These are phyloP conservation scores for Patagioenas fasciata DNA, from an alignment of 2,113 vertebrate species.

Conservation along the genomic window DNA sequence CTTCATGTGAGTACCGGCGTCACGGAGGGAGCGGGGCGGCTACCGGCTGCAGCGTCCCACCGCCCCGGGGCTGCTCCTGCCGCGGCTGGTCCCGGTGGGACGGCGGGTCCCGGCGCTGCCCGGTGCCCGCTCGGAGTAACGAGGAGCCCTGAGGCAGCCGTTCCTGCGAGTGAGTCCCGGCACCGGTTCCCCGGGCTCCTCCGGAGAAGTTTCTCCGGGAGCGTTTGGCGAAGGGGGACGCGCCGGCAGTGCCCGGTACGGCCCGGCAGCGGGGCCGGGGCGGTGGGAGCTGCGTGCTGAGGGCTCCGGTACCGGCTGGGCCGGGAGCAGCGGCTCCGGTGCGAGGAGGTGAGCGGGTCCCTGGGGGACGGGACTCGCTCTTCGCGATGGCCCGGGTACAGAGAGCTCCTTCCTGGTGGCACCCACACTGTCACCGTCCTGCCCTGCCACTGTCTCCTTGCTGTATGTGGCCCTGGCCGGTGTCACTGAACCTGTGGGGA, in stretches of 20 bases:
- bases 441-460: neutral
- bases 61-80: no score
- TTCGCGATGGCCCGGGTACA: fast-evolving
- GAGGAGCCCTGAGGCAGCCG: neutral
- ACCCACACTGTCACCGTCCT: neutral
- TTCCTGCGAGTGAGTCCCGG: neutral
- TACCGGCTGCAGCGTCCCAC: no score
- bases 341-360: neutral
- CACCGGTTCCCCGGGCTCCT: neutral
- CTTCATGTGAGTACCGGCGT: slow-evolving; percentile 88
- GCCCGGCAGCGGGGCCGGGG: neutral
- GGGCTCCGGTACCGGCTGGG: neutral
- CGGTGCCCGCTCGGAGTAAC: slow-evolving; percentile 63
- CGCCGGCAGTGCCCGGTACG: neutral
- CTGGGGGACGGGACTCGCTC: fast-evolving
- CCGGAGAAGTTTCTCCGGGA: neutral
- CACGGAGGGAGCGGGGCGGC: no score
- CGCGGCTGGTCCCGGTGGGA: slow-evolving; percentile 72
- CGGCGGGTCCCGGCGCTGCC: slow-evolving; percentile 73
- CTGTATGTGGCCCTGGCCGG: neutral
- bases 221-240: neutral
- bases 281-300: neutral
- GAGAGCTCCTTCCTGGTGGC: neutral
- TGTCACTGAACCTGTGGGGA: neutral
- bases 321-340: neutral